Conservation (phyloP, 2,888 invertebrate genomes). For the Ophioninae sp. region DNA sequence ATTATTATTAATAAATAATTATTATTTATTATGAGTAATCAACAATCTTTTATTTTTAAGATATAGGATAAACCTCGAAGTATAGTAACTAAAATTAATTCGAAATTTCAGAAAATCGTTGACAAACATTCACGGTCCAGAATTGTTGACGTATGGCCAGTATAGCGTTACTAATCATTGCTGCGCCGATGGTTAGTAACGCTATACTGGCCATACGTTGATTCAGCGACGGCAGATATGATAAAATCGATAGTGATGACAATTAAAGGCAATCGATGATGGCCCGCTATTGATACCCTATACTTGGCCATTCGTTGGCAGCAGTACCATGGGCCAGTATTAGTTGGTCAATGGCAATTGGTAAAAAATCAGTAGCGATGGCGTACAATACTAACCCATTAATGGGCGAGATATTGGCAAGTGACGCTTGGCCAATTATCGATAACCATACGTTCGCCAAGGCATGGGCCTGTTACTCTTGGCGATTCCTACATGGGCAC, state of each 20-base stretch:
- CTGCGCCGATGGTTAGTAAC: slow-evolving; percentile 22
- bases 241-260: slow-evolving; percentile 32
- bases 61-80: background rate
- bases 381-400: background rate
- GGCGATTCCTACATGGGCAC: no score
- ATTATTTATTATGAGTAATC: background rate
- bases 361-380: slow-evolving; percentile 24
- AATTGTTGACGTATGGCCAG: no score
- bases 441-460: no score
- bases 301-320: background rate
- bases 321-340: slow-evolving; percentile 37
- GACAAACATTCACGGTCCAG: slow-evolving; percentile 21
- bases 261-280: slow-evolving; percentile 39
- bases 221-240: slow-evolving; percentile 13
- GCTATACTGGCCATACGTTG: slow-evolving; percentile 14
- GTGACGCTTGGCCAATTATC: no score
- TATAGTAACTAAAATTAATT: background rate
- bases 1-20: no score
- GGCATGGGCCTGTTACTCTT: no score
- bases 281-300: slow-evolving; percentile 13
- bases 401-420: no score
- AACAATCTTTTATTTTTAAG: slow-evolving; percentile 1
- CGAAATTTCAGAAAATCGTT: background rate
- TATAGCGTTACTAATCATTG: no score
- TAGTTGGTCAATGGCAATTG: slow-evolving; percentile 33